These are phyloP conservation scores for Ciconia boyciana DNA, from an alignment of 2,113 vertebrate genomes.

Conservation along the genomic window DNA sequence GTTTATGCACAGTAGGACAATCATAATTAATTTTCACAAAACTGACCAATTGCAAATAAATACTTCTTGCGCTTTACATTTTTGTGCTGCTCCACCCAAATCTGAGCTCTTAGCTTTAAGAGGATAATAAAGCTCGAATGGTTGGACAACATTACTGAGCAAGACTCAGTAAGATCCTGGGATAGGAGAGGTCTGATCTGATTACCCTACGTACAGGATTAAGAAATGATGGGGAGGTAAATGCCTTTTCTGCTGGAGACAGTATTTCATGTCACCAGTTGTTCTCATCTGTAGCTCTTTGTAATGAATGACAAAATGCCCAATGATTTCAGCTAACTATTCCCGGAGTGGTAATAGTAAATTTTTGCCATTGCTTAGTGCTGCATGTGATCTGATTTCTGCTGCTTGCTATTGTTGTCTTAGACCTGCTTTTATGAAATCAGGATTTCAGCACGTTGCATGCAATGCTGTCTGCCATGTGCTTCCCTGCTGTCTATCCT, in stretches of 20 bases:
- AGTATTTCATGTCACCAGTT: not conserved
- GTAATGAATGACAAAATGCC: not conserved
- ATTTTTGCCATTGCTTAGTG: not conserved
- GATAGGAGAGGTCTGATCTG: not conserved
- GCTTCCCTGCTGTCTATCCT: rapidly evolving
- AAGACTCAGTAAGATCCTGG: not conserved
- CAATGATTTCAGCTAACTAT: not conserved
- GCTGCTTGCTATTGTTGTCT: not conserved
- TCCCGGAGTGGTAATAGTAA: not conserved
- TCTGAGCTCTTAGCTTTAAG: not conserved
- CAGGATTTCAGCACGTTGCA: not conserved
- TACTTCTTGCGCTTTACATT: not conserved
- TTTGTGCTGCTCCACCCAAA: not conserved
- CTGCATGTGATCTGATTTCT: not conserved
- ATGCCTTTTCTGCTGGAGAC: not conserved
- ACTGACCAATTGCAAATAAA: not conserved
- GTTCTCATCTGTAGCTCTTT: not conserved
- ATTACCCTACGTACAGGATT: not conserved
- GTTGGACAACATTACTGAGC: not conserved
- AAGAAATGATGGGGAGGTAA: not conserved
- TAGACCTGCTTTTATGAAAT: not conserved
- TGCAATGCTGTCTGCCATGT: not conserved
- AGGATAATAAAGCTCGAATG: not conserved
- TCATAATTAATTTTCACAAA: not conserved
- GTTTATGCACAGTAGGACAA: not conserved